Evolutionary conservation across 64 coral and sea anemone species (phyloP), one percentile per base, ranked within the genome.

Genomic region (Astreopora myriophthalma): DNA sequence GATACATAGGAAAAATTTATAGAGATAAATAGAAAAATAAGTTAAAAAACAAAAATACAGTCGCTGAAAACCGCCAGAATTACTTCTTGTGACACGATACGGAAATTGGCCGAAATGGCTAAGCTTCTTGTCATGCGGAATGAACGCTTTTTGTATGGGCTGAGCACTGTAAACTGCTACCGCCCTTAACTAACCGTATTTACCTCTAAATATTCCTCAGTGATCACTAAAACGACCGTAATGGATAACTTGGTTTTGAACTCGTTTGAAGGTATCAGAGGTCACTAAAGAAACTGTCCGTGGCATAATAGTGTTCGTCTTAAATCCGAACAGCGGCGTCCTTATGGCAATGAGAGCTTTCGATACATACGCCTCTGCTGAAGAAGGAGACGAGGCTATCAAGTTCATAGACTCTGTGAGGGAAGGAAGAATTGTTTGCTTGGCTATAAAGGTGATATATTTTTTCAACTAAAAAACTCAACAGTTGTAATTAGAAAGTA

Each of bases 321-420:
- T 96, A 23, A 96, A 92, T 69, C 85, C 92, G 86, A 91, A 30
- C 6, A 96, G 76, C 0, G 94, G 90, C 17, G 78, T 64, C 10
- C n/a, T 76, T 1, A 96, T 96, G 94, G 94, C 94, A 6, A 52
- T 24, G 6, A 92, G 77, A 60, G 36, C 30, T n/a, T 96, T 96
- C 73, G 79, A 89, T 40, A 96, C 94, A 7, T 96, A 92, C 24
- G 33, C 71, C 25, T 57, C 63, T 0, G 25, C 22, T 20, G 79
- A 89, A 3, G 85, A 96, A 39, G 72, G 83, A n/a, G 39, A 74
- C 5, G 30, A 52, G 23, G 49, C 93, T 22, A 32, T 69, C 5
- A 87, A 92, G 14, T 96, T 96, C 33, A 29, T 92, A 7, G 83
- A 81, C 17, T 22, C 42, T 2, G 24, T 96, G 14, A 84, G 73